phyloP scores from a whole-genome alignment of 2,113 vertebrate genomes.

The Cebus imitator region DNA sequence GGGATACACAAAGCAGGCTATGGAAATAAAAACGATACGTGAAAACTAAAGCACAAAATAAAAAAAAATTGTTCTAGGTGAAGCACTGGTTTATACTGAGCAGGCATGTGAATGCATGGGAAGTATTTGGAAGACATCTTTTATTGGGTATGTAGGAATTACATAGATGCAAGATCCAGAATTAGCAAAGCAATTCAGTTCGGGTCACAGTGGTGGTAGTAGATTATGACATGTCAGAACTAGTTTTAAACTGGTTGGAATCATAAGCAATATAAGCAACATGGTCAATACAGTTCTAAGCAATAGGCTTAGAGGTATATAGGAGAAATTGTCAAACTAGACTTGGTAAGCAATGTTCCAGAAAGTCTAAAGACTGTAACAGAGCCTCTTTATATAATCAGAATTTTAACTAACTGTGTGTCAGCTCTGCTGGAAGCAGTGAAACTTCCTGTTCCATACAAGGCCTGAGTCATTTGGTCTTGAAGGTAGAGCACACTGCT shows the following conservation, averaged over 20 bases:
- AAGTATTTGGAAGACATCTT: neutral
- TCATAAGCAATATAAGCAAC: neutral
- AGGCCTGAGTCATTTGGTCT: neutral
- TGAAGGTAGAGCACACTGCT: neutral
- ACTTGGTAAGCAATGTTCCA: neutral
- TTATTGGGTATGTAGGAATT: neutral
- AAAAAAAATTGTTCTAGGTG: neutral
- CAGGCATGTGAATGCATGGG: neutral
- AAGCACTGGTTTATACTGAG: neutral
- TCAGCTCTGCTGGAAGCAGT: neutral
- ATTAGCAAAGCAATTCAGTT: neutral
- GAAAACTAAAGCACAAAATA: neutral
- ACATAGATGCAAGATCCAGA: neutral
- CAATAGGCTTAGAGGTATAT: neutral
- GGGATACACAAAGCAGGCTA: neutral
- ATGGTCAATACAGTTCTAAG: neutral
- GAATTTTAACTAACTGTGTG: neutral
- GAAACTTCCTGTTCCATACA: neutral
- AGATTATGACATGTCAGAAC: neutral
- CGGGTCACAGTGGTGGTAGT: neutral
- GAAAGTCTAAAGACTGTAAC: neutral
- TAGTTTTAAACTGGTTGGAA: neutral
- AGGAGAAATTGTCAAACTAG: neutral
- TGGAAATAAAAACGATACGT: neutral
- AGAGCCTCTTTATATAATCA: no score